These are phyloP conservation scores for Amphiduros pacificus DNA, from an alignment of 2,888 invertebrate species.

Conservation along the genomic window DNA sequence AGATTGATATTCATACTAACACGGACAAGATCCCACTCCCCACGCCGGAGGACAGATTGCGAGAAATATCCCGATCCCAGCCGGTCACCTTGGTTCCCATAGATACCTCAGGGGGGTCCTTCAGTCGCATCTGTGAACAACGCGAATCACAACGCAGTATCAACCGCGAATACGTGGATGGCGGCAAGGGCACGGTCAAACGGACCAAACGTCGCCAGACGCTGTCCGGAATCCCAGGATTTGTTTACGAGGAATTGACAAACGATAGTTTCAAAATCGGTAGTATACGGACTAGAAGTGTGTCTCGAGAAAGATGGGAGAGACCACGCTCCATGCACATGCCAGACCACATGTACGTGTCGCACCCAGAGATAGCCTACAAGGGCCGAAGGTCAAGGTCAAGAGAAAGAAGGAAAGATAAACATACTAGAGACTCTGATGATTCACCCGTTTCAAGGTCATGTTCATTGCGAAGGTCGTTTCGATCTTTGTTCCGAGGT, in stretches of 20 bases:
- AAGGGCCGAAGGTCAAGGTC: not conserved
- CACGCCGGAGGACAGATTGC: conserved; percentile 20
- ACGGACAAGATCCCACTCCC: conserved; percentile 4
- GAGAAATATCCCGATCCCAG: conserved; percentile 33
- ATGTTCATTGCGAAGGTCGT: conserved; percentile 23
- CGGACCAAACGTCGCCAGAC: conserved; percentile 41
- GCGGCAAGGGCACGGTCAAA: conserved; percentile 24
- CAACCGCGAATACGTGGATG: conserved; percentile 28
- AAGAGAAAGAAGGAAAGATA: not conserved
- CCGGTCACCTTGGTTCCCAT: conserved; percentile 86
- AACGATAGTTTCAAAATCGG: conserved; percentile 8
- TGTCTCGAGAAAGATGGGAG: conserved; percentile 24
- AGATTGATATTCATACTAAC: conserved; percentile 4
- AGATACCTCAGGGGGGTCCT: conserved; percentile 84
- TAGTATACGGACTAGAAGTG: conserved; percentile 8
- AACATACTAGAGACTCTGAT: not conserved
- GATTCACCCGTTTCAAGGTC: conserved; percentile 13
- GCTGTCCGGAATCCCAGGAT: conserved; percentile 43
- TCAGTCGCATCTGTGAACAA: conserved; percentile 85
- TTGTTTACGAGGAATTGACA: conserved; percentile 13
- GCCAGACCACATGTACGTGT: conserved; percentile 3
- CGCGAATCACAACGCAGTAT: conserved; percentile 75
- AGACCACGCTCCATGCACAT: conserved; percentile 10
- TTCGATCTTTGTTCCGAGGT: conserved; percentile 25
- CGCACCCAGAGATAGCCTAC: not conserved